Conservation (phyloP, 2,888 invertebrate species). For the Synanthedon vespiformis region DNA sequence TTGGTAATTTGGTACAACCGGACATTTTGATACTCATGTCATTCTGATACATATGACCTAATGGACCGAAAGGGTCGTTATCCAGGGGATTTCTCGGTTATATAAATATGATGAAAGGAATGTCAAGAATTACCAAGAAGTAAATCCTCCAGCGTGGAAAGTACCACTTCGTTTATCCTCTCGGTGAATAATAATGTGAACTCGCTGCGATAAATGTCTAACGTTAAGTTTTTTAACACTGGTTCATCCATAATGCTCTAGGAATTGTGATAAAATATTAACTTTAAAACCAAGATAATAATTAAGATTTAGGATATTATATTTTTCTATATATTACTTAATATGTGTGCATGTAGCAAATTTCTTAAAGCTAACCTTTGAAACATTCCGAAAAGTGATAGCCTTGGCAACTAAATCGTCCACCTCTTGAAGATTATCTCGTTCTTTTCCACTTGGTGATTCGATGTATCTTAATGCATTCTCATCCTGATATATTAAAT, state of each 20-base stretch:
- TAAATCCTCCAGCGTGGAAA: conserved; percentile 37
- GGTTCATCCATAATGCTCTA: conserved; percentile 40
- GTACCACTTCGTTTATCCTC: conserved; percentile 27
- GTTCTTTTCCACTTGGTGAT: conserved; percentile 26
- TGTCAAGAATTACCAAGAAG: conserved; percentile 27
- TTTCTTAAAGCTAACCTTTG: conserved; percentile 26
- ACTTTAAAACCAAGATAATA: too few relatives aligned
- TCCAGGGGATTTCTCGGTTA: too few relatives aligned
- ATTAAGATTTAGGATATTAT: too few relatives aligned
- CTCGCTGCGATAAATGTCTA: conserved; percentile 52
- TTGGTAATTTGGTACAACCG: too few relatives aligned
- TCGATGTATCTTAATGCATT: conserved; percentile 21
- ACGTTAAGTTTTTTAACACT: conserved; percentile 29
- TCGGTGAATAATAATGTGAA: conserved; percentile 38
- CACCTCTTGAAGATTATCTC: conserved; percentile 41
- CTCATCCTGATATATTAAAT: conserved; percentile 21
- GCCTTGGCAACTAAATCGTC: conserved; percentile 51
- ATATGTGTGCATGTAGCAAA: too few relatives aligned
- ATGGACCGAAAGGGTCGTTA: too few relatives aligned
- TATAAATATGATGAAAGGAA: too few relatives aligned
- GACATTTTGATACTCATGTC: too few relatives aligned
- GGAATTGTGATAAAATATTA: background rate
- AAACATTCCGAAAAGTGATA: conserved; percentile 40
- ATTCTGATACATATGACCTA: too few relatives aligned
- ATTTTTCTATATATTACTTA: too few relatives aligned